Conservation (phyloP, 2,888 invertebrate genomes). For the Malachius bipustulatus region DNA sequence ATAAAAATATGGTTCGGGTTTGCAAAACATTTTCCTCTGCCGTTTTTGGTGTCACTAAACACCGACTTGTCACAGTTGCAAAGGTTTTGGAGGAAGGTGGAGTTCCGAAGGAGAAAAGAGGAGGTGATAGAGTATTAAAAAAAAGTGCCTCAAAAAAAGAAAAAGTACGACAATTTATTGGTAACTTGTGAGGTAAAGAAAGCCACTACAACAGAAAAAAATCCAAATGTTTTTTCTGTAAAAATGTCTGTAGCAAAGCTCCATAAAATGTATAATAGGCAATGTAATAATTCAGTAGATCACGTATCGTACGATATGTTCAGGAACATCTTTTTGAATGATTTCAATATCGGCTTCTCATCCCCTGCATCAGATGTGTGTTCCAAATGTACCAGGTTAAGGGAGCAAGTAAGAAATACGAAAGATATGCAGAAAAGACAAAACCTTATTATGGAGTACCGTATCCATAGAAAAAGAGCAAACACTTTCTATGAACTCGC, state of each 20-base stretch:
- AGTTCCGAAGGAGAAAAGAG: conserved; percentile 12
- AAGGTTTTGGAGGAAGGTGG: conserved; percentile 8
- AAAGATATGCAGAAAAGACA: conserved; percentile 16
- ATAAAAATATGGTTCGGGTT: conserved; percentile 8
- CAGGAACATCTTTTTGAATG: conserved; percentile 14
- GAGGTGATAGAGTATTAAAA: conserved; percentile 16
- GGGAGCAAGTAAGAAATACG: conserved; percentile 16
- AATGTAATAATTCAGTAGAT: conserved; percentile 19
- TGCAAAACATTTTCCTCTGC: conserved; percentile 17
- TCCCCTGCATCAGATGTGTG: conserved; percentile 23
- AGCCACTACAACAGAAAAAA: conserved; percentile 23
- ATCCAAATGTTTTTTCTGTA: conserved; percentile 19
- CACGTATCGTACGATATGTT: conserved; percentile 17
- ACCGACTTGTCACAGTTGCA: conserved; percentile 15
- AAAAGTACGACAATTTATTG: conserved; percentile 17
- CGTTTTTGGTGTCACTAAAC: conserved; percentile 15
- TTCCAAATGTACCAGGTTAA: conserved; percentile 16
- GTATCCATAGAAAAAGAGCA: conserved; percentile 7
- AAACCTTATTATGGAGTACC: conserved; percentile 13
- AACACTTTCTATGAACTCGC: conserved; percentile 8
- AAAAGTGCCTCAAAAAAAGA: conserved; percentile 21
- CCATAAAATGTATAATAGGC: conserved; percentile 21
- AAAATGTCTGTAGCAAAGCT: conserved; percentile 21
- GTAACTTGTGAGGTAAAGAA: conserved; percentile 19
- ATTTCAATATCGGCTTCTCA: conserved; percentile 24